Base-by-base conservation (phyloP, 2,888 invertebrate species). In the Sussaba pulchella region DNA sequence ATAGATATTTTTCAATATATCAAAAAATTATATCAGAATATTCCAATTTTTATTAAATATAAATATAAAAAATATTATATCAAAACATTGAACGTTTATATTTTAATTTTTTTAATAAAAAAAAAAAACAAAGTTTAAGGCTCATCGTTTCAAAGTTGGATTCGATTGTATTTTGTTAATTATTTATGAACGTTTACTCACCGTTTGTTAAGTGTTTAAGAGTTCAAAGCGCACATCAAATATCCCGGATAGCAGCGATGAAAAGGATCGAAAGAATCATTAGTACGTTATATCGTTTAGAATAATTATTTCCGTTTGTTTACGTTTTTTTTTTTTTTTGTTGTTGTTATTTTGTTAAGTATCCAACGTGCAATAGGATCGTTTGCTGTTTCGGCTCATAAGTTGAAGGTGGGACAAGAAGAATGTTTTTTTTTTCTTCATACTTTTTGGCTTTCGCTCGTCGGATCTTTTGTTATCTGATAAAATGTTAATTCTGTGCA, bases 241-340 rank as follows among this genome's bases (percentile, higher is more conserved):
- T 78, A 83, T 86, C 85, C 86, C 83, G 83, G 82, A 74, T 83
- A 85, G 87, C 85, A 85, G 86, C 86, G 80, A n/a, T 87, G 84
- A 84, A 85, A 80, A 84, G 77, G 83, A 85, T 82, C 70, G 76
- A 85, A 82, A 85, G 43, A 85, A 83, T 81, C 66, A 76, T 82
- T 83, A 83, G 73, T 78, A 19, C 66, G 52, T 54, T 69, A 69
- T 69, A 41, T 24, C 24, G 24, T 39, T 41, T 19, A 6, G 10
- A 54, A n/a, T 3, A n/a, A n/a, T n/a, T n/a, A n/a, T n/a, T n/a
- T n/a, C n/a, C n/a, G n/a, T n/a, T n/a, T n/a, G n/a, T n/a, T n/a
- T n/a, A n/a, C n/a, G n/a, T n/a, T n/a, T n/a, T n/a, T n/a, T n/a
- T 57, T 31, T 2, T 14, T 31, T 31, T 57, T 26, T 2, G 14